A percentile compares a stretch with the other conserved stretches of the same genome.
Evolutionary conservation across 2,797 vertebrate species (phyloP).

Genomic region (Bovichtus diacanthus): DNA sequence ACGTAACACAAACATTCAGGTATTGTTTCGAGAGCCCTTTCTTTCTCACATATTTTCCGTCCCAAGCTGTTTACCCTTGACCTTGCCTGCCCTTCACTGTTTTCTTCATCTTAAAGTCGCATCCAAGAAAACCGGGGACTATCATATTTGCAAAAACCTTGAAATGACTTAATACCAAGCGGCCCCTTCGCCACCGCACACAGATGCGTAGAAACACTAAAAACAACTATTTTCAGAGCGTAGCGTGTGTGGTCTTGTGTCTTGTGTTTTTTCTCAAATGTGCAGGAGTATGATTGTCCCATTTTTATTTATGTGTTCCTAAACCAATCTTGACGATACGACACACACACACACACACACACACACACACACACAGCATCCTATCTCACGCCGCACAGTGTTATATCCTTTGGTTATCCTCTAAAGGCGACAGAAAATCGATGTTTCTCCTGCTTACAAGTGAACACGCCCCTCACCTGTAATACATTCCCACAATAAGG

Average conservation of each 20-base stretch:
- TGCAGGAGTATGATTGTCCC: constrained; percentile 26
- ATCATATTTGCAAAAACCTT: constrained; percentile 20
- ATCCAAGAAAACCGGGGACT: constrained; percentile 11
- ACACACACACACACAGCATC: constrained; percentile 15
- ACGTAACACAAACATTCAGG: constrained; percentile 11
- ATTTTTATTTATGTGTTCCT: constrained; percentile 56
- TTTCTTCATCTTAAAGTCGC: constrained; percentile 16
- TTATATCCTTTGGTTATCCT: constrained; percentile 73
- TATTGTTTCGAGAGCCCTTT: constrained; percentile 4
- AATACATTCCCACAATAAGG: constrained; percentile 72
- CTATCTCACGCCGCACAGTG: constrained; percentile 29
- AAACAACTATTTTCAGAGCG: neutral
- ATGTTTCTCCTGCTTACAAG: constrained; percentile 74
- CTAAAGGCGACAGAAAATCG: constrained; percentile 71
- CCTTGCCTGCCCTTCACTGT: constrained; percentile 5
- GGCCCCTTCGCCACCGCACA: neutral
- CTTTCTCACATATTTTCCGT: constrained; percentile 23
- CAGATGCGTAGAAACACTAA: neutral
- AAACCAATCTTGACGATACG: constrained; percentile 26
- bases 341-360: constrained; percentile 16
- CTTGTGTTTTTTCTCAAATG: constrained; percentile 11
- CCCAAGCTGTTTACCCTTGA: constrained; percentile 26
- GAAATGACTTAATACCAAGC: constrained; percentile 3
- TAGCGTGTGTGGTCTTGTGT: neutral
- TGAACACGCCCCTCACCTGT: constrained; percentile 63